Percentiles rank a stretch among this genome's conserved stretches.
Conservation (phyloP, 2,113 vertebrate genomes). For the Poicephalus meyeri region DNA sequence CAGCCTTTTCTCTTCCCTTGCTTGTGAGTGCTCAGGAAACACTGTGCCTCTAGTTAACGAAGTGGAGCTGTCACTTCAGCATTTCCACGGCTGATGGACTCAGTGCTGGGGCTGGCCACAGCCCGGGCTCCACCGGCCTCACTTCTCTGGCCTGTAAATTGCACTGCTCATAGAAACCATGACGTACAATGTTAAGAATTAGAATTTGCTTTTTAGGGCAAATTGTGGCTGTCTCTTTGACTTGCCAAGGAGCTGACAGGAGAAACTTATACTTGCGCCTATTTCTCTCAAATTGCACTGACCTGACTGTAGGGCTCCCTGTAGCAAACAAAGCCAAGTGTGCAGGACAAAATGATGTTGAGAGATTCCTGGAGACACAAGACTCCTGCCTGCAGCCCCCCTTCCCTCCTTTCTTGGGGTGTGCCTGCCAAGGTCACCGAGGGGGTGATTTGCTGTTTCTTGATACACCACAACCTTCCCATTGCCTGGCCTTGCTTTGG, state of each 20-base stretch:
- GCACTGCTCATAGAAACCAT: background rate
- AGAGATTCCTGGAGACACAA: background rate
- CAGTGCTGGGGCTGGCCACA: background rate
- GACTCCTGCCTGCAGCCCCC: background rate
- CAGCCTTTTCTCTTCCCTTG: background rate
- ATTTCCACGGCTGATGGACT: constrained; percentile 17
- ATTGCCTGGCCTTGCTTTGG: background rate
- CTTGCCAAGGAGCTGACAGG: background rate
- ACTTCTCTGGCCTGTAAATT: background rate
- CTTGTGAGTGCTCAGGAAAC: fast-evolving
- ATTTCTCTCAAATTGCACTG: background rate
- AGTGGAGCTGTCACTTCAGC: background rate
- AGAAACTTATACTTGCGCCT: background rate
- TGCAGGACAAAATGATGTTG: background rate
- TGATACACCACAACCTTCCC: background rate
- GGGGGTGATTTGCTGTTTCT: background rate
- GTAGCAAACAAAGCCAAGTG: background rate
- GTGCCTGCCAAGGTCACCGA: background rate
- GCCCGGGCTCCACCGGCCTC: background rate
- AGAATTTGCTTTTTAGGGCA: background rate
- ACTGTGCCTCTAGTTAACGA: background rate
- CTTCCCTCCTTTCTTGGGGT: background rate
- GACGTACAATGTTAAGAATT: background rate
- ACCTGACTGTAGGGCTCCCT: background rate
- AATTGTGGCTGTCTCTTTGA: background rate